Base-by-base conservation (phyloP, 2,113 vertebrate species). In the Sterrhoptilus dennistouni region DNA sequence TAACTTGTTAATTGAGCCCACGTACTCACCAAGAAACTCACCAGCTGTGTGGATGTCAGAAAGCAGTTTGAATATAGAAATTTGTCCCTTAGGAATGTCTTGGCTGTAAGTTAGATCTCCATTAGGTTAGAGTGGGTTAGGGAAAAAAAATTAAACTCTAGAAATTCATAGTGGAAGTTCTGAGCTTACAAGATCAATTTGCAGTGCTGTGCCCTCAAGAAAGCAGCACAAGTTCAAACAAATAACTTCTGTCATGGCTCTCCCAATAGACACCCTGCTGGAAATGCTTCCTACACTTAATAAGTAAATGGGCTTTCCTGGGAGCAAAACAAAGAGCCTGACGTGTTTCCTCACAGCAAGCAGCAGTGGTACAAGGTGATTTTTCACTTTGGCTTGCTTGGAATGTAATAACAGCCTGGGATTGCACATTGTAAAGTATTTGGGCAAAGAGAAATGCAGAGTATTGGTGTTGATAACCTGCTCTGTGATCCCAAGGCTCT, bases 211-310 rank as follows among this genome's bases (percentile, higher is more conserved):
- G 65, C 87, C 57, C 70, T 91, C 47, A 31, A 75, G 87, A 61
- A 50, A 90, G 83, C 82, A 71, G 31, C 74, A 31, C 66, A 59
- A 60, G 71, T 86, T 83, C 88, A 63, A 86, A n/a, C 68, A 93
- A 90, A 40, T 50, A 47, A 47, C 21, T 42, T 70, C 79, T 80
- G 63, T 61, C 61, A 1, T 69, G 78, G 22, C 71, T 89, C 72
- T 86, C 92, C 90, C 93, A 75, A 14, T 7, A 77, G 88, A 81
- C 47, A 9, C 95, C 42, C 79, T 92, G 88, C 95, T 93, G 88
- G 83, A 92, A 92, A 25, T 63, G 70, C 90, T 93, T 95, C 90
- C 92, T 83, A 12, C 40, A 9, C 71, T 90, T 85, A 59, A 47
- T 79, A 63, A 89, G 54, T 25, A 71, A 86, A 93, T 75, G 71